Percentiles rank a stretch among this genome's conserved stretches.
phyloP scores from a whole-genome alignment of 2,113 vertebrate species.

The Hippocampus guttulatus region DNA sequence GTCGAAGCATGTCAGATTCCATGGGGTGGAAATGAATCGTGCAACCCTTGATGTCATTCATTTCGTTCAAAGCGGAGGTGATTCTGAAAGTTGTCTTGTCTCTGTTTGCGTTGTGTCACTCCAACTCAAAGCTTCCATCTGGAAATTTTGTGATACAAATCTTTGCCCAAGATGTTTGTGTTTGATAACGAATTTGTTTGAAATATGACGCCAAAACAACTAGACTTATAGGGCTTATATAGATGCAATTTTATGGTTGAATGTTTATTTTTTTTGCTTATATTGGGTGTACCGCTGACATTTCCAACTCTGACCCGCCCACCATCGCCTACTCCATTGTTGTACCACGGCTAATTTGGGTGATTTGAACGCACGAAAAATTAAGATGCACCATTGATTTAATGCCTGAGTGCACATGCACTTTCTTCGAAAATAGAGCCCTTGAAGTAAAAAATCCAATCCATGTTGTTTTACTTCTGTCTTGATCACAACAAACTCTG shows the following conservation, averaged over 20 bases:
- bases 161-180: neutral
- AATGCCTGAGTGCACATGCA: too few species aligned
- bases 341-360: too few species aligned
- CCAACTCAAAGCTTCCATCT: too few species aligned
- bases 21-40: neutral
- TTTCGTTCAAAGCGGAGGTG: neutral
- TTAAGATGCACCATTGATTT: too few species aligned
- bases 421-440: too few species aligned
- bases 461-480: neutral
- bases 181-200: neutral
- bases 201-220: neutral
- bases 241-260: neutral
- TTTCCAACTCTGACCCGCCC: neutral
- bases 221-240: neutral
- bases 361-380: too few species aligned
- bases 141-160: neutral
- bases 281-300: neutral
- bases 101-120: neutral
- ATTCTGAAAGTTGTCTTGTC: neutral
- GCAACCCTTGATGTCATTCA: neutral
- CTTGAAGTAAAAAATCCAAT: neutral
- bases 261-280: neutral
- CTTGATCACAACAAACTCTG: neutral
- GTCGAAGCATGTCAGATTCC: constrained; percentile 13
- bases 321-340: too few species aligned